Evolutionary conservation across 2,888 invertebrate species (phyloP), one percentile per base, ranked within the genome.

Genomic region (Sarcophaga variegata): DNA sequence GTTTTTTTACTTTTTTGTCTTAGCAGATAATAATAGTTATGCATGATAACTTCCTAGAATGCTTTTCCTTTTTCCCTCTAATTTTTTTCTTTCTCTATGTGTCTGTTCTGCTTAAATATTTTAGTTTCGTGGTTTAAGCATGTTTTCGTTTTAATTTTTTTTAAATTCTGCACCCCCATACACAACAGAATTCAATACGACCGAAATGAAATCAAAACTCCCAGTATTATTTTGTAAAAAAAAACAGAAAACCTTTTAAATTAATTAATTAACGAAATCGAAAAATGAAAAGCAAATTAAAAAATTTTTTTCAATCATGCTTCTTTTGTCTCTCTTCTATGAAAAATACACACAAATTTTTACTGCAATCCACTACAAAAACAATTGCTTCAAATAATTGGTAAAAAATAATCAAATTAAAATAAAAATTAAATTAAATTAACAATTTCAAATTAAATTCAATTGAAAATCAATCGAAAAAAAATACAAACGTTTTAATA

Each of bases 171-270:
- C 54, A 54, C 54, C 5, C 17, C 54, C 54, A 14, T 17, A 54
- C 12, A 12, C 12, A 54, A 54, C 54, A 54, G 54, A 54, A 54
- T 54, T 54, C 54, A 54, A 54, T 17, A 54, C 54, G 12, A 54
- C 4, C 12, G 17, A 37, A 47, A n/a, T 45, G 37, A 67, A 20
- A 62, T 20, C 4, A n/a, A 62, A 45, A 67, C 67, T 67, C 67
- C 67, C 67, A 67, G 67, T 67, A 67, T 67, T 67, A 11, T 67
- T 47, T 45, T 66, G 17, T 54, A 54, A 54, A 54, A 54, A 54
- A 1, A 54, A 22, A 22, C 22, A 22, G 14, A 54, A 17, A 54
- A 37, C 2, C 37, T 37, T 37, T 37, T 37, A 37, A 37, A 14
- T 54, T 54, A 14, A 54, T 54, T 54, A 54, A 54, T 54, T 54